Evolutionary conservation across 2,113 vertebrate genomes (phyloP), one percentile per base, ranked within the genome.

Genomic region (Sebastes schlegelii): DNA sequence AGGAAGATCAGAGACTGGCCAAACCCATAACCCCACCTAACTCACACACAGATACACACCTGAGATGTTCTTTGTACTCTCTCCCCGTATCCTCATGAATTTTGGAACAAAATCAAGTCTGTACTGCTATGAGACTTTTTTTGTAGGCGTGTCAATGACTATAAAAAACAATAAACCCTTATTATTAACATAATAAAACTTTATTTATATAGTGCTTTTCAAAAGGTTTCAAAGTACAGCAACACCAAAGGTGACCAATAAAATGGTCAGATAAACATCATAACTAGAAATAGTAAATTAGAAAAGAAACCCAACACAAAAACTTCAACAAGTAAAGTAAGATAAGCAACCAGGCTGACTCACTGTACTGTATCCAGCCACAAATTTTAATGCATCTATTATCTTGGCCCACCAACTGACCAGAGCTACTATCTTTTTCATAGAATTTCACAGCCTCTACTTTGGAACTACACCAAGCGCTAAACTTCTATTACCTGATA

Each of bases 1-100:
- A 77, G 68, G 48, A 82, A 88, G 87, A 87, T 90, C 90, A 87
- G 78, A 91, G 73, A 84, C 55, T 13, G 49, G 12, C 4, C 75
- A 63, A 80, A 48, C 64, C 26, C 43, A n/a, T 14, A 8, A 8
- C 40, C 45, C 5, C 5, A 42, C 69, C 60, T 0, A 2, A 42
- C 34, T n/a, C 43, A 55, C 21, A 42, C 43, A 66, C 9, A 26
- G 9, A 46, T 11, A 67, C 3, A 3, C 40, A 1, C 19, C 26
- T 17, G 43, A 49, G 17, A 34, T 9, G 52, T 13, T 49, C 49
- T 74, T 83, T 73, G 65, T 79, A 34, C 34, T 46, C 42, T 74
- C 23, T 34, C 2, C 13, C 46, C 13, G 7, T 16, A 23, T 48
- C 58, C 10, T 63, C 14, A 10, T 34, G 26, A 5, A 49, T 14